phyloP scores from a whole-genome alignment of 2,888 invertebrate species.

The Drosophila parthenogenetica region DNA sequence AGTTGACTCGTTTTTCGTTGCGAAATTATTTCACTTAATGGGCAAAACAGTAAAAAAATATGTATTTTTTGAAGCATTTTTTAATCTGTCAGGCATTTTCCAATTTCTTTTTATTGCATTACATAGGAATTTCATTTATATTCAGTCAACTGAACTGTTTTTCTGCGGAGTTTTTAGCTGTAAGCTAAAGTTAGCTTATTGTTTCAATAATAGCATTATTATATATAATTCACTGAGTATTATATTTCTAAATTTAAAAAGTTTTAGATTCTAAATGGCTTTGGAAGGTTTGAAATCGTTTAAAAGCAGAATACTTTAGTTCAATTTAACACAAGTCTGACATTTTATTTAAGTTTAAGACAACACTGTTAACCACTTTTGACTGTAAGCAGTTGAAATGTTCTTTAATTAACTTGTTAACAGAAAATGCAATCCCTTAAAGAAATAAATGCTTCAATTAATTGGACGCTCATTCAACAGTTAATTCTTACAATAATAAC shows the following conservation, averaged over 20 bases:
- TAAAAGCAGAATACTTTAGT: too few species aligned
- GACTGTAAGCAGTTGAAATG: too few species aligned
- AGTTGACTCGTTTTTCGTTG: constrained; percentile 25
- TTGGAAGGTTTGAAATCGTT: too few species aligned
- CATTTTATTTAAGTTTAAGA: too few species aligned
- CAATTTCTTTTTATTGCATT: constrained; percentile 11
- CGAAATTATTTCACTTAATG: constrained; percentile 35
- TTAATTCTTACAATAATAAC: not conserved
- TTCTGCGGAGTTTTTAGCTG: not conserved
- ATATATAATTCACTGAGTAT: too few species aligned
- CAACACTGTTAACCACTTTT: too few species aligned
- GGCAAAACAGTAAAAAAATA: constrained; percentile 9
- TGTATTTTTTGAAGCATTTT: constrained; percentile 12
- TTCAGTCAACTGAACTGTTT: constrained; percentile 27
- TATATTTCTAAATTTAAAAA: too few species aligned
- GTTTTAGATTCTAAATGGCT: too few species aligned
- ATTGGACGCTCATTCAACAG: not conserved
- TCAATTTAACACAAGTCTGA: too few species aligned
- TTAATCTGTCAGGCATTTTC: constrained; percentile 3
- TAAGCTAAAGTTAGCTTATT: not conserved
- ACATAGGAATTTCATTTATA: constrained; percentile 53
- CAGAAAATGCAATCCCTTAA: too few species aligned
- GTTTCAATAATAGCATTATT: too few species aligned
- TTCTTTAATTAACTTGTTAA: not conserved
- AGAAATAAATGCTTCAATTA: not conserved